phyloP scores from a whole-genome alignment of 1,140 invertebrate genomes.

The Aphis gossypii region DNA sequence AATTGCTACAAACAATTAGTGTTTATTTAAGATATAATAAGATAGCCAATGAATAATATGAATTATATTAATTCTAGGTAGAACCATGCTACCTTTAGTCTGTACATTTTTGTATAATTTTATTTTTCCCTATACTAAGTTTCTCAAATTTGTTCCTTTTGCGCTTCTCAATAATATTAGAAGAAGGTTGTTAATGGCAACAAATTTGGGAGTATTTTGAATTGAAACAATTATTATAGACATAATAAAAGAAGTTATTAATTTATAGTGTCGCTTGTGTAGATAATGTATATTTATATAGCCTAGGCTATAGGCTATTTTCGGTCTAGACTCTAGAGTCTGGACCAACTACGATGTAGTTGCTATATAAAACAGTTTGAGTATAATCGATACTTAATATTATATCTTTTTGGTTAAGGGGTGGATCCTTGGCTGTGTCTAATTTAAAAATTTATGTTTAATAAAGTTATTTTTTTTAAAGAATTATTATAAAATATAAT shows the following conservation, averaged over 20 bases:
- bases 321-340: background rate
- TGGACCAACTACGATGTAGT: background rate
- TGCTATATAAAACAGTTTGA: background rate
- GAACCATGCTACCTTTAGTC: too few relatives aligned
- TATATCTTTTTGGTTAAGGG: background rate
- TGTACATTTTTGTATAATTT: background rate
- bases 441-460: background rate
- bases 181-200: background rate
- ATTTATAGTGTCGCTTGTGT: background rate
- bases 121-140: background rate
- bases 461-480: background rate
- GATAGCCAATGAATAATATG: background rate
- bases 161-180: background rate
- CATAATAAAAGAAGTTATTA: background rate
- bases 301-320: background rate
- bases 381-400: background rate
- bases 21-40: background rate
- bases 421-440: too few relatives aligned
- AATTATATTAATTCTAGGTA: background rate
- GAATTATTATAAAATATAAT: background rate
- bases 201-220: background rate
- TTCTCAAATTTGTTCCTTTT: background rate
- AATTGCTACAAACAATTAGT: background rate
- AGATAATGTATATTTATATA: background rate
- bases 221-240: background rate